phyloP scores from a whole-genome alignment of 2,888 invertebrate species.

The Xestobium rufovillosum region DNA sequence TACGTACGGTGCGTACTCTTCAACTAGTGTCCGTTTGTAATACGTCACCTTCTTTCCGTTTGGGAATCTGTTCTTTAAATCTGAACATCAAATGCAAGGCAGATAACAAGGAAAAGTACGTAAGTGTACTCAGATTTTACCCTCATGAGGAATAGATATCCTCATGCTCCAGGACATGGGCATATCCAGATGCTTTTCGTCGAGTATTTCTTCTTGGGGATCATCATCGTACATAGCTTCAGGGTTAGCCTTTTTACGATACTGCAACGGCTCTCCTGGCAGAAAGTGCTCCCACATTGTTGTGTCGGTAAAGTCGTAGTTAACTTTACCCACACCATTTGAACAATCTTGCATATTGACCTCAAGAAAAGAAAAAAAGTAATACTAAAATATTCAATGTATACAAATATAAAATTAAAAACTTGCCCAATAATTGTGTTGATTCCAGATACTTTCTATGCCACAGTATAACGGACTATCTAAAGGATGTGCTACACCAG shows the following conservation, averaged over 20 bases:
- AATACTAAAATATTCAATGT: too few species aligned
- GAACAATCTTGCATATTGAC: slow-evolving; percentile 56
- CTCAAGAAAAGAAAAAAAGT: slow-evolving; percentile 33
- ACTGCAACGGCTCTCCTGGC: slow-evolving; percentile 57
- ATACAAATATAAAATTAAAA: too few species aligned
- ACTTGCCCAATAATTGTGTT: slow-evolving; percentile 77
- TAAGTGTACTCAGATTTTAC: slow-evolving; percentile 32
- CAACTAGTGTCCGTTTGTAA: slow-evolving; percentile 68
- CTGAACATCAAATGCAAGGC: not conserved
- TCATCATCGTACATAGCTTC: slow-evolving; percentile 48
- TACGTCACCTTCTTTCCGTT: slow-evolving; percentile 58
- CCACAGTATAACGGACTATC: slow-evolving; percentile 58
- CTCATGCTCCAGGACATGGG: slow-evolving; percentile 67
- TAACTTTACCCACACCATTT: slow-evolving; percentile 46
- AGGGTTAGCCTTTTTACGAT: slow-evolving; percentile 40
- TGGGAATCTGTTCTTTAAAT: slow-evolving; percentile 56
- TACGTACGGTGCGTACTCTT: slow-evolving; percentile 71
- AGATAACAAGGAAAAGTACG: not conserved
- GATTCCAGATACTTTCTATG: slow-evolving; percentile 80
- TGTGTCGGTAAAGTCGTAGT: slow-evolving; percentile 55
- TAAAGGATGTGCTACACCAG: slow-evolving; percentile 59
- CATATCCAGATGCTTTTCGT: slow-evolving; percentile 69
- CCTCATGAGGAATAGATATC: slow-evolving; percentile 53
- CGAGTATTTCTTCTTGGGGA: slow-evolving; percentile 42
- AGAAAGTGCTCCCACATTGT: slow-evolving; percentile 67